Percentiles rank a stretch among this genome's conserved stretches.
These are phyloP conservation scores for Pyrgus malvae DNA, from an alignment of 2,888 invertebrate species.

Conservation along the genomic window DNA sequence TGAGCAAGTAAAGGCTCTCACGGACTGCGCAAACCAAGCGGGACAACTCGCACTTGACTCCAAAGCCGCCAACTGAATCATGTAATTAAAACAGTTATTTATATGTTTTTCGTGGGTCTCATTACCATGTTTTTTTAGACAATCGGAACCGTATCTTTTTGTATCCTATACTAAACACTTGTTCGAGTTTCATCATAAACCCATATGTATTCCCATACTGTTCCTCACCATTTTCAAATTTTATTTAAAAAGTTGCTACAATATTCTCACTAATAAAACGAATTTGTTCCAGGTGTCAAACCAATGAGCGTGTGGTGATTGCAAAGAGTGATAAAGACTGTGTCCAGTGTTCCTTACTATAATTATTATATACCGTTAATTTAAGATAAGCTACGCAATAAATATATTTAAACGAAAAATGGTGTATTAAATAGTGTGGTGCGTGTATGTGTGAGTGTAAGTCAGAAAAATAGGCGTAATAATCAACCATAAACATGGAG, in stretches of 20 bases:
- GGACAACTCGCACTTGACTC: slow-evolving; percentile 76
- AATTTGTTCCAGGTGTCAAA: slow-evolving; percentile 75
- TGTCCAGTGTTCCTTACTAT: slow-evolving; percentile 77
- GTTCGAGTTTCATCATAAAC: slow-evolving; percentile 48
- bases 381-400: slow-evolving; percentile 47
- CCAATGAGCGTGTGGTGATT: slow-evolving; percentile 64
- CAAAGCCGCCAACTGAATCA: slow-evolving; percentile 70
- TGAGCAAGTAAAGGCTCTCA: slow-evolving; percentile 72
- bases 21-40: slow-evolving; percentile 74
- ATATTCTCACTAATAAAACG: not conserved
- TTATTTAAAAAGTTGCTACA: not conserved
- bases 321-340: slow-evolving; percentile 79
- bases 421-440: slow-evolving; percentile 67
- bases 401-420: slow-evolving; percentile 62
- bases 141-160: not conserved
- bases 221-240: not conserved
- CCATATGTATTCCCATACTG: slow-evolving; percentile 29
- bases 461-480: slow-evolving; percentile 41
- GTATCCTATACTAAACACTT: slow-evolving; percentile 19
- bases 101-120: not conserved
- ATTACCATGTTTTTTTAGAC: not conserved
- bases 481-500: slow-evolving; percentile 58
- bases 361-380: slow-evolving; percentile 44
- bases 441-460: slow-evolving; percentile 44
- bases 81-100: slow-evolving; percentile 46